phyloP scores from a whole-genome alignment of 1,140 invertebrate species.

The Drosophila jambulina region DNA sequence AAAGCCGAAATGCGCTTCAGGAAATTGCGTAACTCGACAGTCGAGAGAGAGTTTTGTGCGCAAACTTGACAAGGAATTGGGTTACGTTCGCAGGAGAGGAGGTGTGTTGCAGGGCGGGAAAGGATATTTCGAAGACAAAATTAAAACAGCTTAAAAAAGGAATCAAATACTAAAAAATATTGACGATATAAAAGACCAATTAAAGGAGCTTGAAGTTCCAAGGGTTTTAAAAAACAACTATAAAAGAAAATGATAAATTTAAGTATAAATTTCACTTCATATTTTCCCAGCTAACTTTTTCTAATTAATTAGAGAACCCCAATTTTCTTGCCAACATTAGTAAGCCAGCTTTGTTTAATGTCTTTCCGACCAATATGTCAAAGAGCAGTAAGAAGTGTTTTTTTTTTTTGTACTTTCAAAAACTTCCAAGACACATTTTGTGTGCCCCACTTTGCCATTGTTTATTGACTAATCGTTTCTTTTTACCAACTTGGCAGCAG shows the following conservation, averaged over 20 bases:
- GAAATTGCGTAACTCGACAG: constrained; percentile 74
- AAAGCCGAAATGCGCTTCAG: constrained; percentile 49
- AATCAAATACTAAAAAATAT: not conserved
- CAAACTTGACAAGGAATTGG: constrained; percentile 43
- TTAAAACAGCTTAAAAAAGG: not conserved
- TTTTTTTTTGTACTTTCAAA: not conserved
- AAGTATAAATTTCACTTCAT: not conserved
- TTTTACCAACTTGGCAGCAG: constrained; percentile 39
- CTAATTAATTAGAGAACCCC: not conserved
- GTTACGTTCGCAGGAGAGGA: constrained; percentile 11
- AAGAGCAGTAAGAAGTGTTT: not conserved
- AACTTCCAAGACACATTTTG: constrained; percentile 17
- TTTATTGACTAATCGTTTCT: constrained; percentile 38
- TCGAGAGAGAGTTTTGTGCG: constrained; percentile 27
- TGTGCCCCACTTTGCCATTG: constrained; percentile 26
- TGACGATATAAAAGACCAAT: not conserved
- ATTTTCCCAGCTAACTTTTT: not conserved
- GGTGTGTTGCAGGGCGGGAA: not conserved
- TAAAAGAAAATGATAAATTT: not conserved
- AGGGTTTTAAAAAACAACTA: not conserved
- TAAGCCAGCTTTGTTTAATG: constrained; percentile 11
- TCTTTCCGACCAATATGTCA: constrained; percentile 7
- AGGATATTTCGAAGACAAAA: not conserved
- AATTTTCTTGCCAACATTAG: not conserved
- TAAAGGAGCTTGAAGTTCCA: not conserved